phyloP scores from a whole-genome alignment of 2,113 vertebrate genomes.

The Dromas ardeola region DNA sequence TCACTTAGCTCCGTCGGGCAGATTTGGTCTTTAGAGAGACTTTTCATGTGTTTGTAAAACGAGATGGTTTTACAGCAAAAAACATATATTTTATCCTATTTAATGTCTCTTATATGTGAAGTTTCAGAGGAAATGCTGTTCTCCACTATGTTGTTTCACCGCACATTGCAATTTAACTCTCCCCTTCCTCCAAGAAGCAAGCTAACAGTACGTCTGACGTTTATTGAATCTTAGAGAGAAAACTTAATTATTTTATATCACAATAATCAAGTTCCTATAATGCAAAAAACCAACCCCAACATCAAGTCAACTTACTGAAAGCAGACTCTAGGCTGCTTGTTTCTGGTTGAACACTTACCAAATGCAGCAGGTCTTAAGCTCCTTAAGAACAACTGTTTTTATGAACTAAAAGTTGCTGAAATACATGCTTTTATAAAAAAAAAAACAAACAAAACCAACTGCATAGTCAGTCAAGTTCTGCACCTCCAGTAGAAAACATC shows the following conservation, averaged over 20 bases:
- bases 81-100: neutral
- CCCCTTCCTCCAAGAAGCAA: neutral
- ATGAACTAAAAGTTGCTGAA: neutral
- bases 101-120: neutral
- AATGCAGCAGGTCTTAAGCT: neutral
- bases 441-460: neutral
- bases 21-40: neutral
- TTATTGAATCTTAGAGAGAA: neutral
- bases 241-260: neutral
- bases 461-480: neutral
- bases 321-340: neutral
- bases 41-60: neutral
- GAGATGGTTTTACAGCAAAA: neutral
- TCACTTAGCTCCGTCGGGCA: neutral
- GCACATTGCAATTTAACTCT: neutral
- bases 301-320: neutral
- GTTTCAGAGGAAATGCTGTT: neutral
- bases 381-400: neutral
- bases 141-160: neutral
- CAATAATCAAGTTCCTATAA: neutral
- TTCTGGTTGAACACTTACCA: neutral
- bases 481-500: neutral
- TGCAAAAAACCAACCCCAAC: neutral
- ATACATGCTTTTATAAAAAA: neutral
- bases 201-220: neutral